Conservation (phyloP, 1,140 invertebrate genomes). For the Condylostylus longicornis region DNA sequence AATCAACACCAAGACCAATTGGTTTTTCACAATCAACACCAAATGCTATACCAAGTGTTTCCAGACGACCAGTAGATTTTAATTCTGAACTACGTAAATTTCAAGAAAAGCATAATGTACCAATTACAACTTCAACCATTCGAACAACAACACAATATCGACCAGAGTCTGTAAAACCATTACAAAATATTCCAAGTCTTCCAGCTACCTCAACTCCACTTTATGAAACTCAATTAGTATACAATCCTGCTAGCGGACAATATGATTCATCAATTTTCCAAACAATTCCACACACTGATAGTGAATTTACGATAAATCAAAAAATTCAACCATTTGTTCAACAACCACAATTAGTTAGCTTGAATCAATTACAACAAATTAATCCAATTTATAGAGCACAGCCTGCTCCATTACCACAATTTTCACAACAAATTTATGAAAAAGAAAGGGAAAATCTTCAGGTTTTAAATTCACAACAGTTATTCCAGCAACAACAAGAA, state of each 20-base stretch:
- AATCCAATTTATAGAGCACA: slow-evolving; percentile 18
- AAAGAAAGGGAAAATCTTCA: slow-evolving; percentile 50
- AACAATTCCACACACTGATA: slow-evolving; percentile 52
- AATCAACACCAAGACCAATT: slow-evolving; percentile 32
- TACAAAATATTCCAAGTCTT: slow-evolving; percentile 20
- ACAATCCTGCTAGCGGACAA: slow-evolving; percentile 58
- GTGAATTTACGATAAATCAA: slow-evolving; percentile 53
- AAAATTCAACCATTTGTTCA: slow-evolving; percentile 57
- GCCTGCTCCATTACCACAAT: slow-evolving; percentile 21
- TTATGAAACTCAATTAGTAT: slow-evolving; percentile 61
- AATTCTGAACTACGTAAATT: slow-evolving; percentile 60
- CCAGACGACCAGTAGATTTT: slow-evolving; percentile 45
- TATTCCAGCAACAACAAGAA: slow-evolving; percentile 55
- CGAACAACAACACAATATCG: slow-evolving; percentile 25
- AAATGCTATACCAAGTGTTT: slow-evolving; percentile 21
- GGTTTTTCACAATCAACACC: slow-evolving; percentile 32
- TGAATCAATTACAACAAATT: slow-evolving; percentile 25
- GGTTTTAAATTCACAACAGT: slow-evolving; percentile 55
- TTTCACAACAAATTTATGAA: slow-evolving; percentile 51
- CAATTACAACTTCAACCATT: slow-evolving; percentile 23
- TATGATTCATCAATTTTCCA: slow-evolving; percentile 69
- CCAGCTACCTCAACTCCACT: slow-evolving; percentile 40
- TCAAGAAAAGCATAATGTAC: slow-evolving; percentile 52
- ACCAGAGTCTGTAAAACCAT: slow-evolving; percentile 14
- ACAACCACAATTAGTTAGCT: slow-evolving; percentile 23